These are phyloP conservation scores for Coelopa pilipes DNA, from an alignment of 2,888 invertebrate genomes.

Conservation along the genomic window DNA sequence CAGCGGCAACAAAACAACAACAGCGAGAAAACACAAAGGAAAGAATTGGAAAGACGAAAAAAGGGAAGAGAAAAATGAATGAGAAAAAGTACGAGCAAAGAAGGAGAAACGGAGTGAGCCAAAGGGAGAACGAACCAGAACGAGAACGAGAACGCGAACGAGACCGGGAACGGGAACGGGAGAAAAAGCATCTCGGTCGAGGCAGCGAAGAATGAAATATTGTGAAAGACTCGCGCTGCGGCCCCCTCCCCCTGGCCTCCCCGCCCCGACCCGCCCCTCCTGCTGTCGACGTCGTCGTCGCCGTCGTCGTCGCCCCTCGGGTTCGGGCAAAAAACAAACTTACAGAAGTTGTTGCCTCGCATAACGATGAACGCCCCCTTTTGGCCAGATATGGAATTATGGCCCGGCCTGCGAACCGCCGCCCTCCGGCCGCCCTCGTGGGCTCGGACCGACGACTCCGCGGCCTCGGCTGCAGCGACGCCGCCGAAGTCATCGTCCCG, in stretches of 20 bases:
- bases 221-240: not conserved
- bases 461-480: not conserved
- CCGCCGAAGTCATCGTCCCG: not conserved
- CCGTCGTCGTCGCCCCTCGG: not conserved
- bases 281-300: not conserved
- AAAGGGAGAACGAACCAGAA: no score
- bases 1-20: no score
- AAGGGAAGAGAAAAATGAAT: constrained; percentile 5
- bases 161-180: constrained; percentile 8
- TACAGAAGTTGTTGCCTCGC: constrained; percentile 61
- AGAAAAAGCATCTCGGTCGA: not conserved
- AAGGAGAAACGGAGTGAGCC: no score
- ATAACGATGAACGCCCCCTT: constrained; percentile 62
- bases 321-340: constrained; percentile 51
- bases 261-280: not conserved
- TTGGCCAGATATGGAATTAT: constrained; percentile 57
- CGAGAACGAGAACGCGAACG: no score
- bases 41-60: constrained; percentile 18
- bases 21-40: constrained; percentile 22
- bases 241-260: not conserved
- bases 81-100: not conserved
- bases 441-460: no score
- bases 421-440: no score
- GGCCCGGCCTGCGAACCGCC: constrained; percentile 45
- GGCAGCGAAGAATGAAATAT: constrained; percentile 1